These are phyloP conservation scores for Scaeva pyrastri DNA, from an alignment of 2,888 invertebrate species.

Conservation along the genomic window DNA sequence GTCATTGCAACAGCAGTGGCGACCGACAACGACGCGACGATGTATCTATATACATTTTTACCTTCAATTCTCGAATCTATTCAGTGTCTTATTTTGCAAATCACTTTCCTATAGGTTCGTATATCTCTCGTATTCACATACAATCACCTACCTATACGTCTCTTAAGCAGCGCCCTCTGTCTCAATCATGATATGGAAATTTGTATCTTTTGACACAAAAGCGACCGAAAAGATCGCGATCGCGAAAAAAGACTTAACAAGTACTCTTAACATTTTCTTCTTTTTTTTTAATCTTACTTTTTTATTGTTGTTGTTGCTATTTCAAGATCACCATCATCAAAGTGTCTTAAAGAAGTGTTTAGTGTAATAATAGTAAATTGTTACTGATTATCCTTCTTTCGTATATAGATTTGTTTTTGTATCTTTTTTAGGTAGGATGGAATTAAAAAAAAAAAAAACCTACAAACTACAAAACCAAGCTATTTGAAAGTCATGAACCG, in stretches of 20 bases:
- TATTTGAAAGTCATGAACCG: slow-evolving; percentile 74
- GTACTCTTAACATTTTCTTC: slow-evolving; percentile 27
- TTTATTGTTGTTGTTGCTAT: neutral
- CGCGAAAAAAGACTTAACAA: slow-evolving; percentile 23
- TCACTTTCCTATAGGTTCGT: slow-evolving; percentile 58
- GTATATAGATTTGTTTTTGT: slow-evolving; percentile 27
- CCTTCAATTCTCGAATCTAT: slow-evolving; percentile 52
- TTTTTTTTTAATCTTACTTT: slow-evolving; percentile 31
- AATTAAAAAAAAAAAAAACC: neutral
- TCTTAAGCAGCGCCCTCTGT: slow-evolving; percentile 43
- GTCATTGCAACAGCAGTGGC: slow-evolving; percentile 38
- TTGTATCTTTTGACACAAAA: slow-evolving; percentile 75
- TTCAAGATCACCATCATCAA: slow-evolving; percentile 57
- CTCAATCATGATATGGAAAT: slow-evolving; percentile 74
- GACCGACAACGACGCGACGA: neutral
- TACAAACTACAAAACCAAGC: neutral
- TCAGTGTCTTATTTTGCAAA: slow-evolving; percentile 72
- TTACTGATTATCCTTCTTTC: slow-evolving; percentile 83
- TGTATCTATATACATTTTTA: neutral
- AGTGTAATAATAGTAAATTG: slow-evolving; percentile 84
- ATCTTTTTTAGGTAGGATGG: neutral
- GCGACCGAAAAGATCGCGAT: slow-evolving; percentile 72
- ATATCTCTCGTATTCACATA: neutral
- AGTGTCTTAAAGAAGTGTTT: slow-evolving; percentile 55
- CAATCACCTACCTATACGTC: slow-evolving; percentile 53